phyloP scores from a whole-genome alignment of 2,113 vertebrate genomes.

The Xiphophorus couchianus region DNA sequence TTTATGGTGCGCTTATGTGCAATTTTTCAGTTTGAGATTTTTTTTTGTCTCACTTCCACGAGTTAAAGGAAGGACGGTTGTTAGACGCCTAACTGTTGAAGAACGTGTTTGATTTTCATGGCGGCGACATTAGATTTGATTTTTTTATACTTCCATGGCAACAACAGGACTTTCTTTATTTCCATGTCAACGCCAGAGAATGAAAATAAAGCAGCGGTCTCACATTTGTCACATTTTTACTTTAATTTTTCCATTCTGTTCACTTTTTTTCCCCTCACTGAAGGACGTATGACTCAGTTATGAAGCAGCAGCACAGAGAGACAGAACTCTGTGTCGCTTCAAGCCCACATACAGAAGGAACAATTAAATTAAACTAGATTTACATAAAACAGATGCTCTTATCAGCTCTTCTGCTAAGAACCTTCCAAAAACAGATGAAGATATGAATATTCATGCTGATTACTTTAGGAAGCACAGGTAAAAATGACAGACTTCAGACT shows the following conservation, averaged over 20 bases:
- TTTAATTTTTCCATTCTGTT: background rate
- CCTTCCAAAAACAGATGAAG: background rate
- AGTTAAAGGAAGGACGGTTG: too few species aligned
- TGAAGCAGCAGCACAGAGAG: background rate
- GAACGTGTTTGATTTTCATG: too few species aligned
- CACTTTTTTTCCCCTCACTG: background rate
- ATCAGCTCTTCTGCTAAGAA: background rate
- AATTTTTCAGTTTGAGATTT: background rate
- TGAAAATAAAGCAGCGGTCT: background rate
- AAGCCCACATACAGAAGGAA: background rate
- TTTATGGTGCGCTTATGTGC: too few species aligned
- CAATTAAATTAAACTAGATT: background rate
- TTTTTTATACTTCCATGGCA: background rate
- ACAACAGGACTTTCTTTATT: background rate
- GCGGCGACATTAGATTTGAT: background rate
- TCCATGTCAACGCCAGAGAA: background rate
- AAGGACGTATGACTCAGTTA: background rate
- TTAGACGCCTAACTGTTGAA: too few species aligned
- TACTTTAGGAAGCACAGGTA: background rate
- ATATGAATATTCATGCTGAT: background rate
- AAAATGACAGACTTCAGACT: too few species aligned
- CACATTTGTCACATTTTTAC: background rate
- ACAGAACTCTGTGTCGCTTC: background rate
- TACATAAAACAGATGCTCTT: background rate
- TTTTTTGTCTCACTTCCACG: background rate